Percentiles rank a stretch among this genome's conserved stretches.
These are phyloP conservation scores for Alloplasta piceator DNA, from an alignment of 2,888 invertebrate genomes.

Conservation along the genomic window DNA sequence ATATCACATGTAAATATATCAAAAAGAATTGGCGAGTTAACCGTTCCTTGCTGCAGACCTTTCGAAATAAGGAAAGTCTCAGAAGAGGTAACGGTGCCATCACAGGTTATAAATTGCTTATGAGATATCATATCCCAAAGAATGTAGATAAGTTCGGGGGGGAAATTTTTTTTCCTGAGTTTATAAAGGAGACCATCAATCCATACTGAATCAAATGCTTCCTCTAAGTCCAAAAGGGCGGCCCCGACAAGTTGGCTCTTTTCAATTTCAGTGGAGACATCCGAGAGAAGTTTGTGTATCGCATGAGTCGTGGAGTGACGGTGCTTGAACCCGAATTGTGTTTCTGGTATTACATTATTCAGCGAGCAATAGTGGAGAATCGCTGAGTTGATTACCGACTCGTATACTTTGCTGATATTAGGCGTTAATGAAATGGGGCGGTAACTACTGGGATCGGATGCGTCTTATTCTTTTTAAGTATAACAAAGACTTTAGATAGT, in stretches of 20 bases:
- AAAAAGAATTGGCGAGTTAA: no score
- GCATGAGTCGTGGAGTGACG: background rate
- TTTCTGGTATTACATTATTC: conserved; percentile 5
- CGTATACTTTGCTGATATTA: background rate
- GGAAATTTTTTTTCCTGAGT: no score
- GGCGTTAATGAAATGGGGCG: background rate
- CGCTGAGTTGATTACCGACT: background rate
- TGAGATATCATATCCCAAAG: no score
- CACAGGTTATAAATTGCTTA: no score
- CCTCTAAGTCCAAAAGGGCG: no score
- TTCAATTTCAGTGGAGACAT: background rate
- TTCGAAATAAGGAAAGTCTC: no score
- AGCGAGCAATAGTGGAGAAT: background rate
- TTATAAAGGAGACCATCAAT: no score
- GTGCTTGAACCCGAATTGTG: conserved; percentile 13
- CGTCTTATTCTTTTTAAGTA: background rate
- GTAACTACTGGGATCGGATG: background rate
- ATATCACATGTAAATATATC: no score
- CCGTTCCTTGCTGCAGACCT: no score
- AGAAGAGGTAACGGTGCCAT: no score
- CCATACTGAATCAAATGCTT: no score
- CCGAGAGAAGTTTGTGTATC: background rate
- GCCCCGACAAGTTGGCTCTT: background rate
- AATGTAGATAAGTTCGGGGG: no score
- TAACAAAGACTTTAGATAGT: background rate